These are phyloP conservation scores for Tetramorium parvispinum DNA, from an alignment of 1,140 invertebrate genomes.

Conservation along the genomic window DNA sequence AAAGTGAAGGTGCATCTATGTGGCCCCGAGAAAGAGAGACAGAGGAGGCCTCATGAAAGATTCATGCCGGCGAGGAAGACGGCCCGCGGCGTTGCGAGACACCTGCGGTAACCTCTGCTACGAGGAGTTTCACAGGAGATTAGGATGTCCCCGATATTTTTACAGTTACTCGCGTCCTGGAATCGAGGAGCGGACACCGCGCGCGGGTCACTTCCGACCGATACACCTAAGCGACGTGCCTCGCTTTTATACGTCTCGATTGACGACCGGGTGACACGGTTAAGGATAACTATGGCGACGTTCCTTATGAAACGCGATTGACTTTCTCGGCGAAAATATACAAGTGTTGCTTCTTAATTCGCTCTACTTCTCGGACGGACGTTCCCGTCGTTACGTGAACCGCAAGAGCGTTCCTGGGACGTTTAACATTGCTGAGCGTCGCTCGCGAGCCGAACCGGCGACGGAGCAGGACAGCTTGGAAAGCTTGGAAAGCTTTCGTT, in stretches of 20 bases:
- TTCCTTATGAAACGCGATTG: not conserved
- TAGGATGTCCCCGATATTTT: constrained; percentile 66
- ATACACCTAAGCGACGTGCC: not conserved
- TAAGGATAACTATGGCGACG: not conserved
- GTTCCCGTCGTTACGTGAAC: not conserved
- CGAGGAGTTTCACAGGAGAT: constrained; percentile 48
- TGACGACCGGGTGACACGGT: constrained; percentile 19
- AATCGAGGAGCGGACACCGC: constrained; percentile 1
- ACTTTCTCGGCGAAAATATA: not conserved
- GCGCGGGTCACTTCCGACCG: constrained; percentile 43
- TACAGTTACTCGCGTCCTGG: constrained; percentile 61
- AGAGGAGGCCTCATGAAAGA: constrained; percentile 60
- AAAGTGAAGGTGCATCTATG: constrained; percentile 62
- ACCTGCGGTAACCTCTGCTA: constrained; percentile 45
- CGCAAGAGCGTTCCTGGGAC: not conserved
- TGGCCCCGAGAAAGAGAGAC: not conserved
- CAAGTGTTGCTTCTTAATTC: constrained; percentile 4
- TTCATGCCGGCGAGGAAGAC: constrained; percentile 48
- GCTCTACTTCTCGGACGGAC: not conserved
- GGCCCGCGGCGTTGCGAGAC: constrained; percentile 38
- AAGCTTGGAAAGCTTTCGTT: constrained; percentile 44
- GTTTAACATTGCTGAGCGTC: constrained; percentile 1
- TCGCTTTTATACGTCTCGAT: constrained; percentile 2
- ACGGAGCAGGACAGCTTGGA: not conserved
- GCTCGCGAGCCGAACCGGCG: not conserved